Conservation (phyloP, 2,888 invertebrate species). For the Mermis nigrescens region DNA sequence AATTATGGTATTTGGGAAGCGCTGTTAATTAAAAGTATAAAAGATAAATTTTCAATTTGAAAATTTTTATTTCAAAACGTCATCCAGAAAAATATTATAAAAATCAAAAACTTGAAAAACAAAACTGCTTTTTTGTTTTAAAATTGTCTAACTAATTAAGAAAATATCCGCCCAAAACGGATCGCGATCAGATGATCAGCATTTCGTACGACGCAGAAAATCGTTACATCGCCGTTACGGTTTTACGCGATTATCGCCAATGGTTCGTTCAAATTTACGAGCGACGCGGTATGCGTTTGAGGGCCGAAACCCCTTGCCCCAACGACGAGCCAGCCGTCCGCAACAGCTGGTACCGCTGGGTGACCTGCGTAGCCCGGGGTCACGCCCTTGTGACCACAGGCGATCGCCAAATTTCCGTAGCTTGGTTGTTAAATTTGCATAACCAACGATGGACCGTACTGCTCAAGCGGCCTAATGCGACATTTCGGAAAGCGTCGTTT, state of each 20-base stretch:
- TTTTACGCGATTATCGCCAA: constrained; percentile 5
- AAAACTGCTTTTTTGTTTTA: no score
- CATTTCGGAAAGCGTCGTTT: not conserved
- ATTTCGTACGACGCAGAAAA: constrained; percentile 5
- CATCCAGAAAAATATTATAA: no score
- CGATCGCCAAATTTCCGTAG: not conserved
- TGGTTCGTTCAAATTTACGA: constrained; percentile 7
- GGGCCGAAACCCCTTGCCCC: constrained; percentile 8
- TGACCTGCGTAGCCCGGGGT: not conserved
- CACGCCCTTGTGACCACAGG: constrained; percentile 5
- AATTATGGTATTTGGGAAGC: no score
- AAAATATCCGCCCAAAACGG: not conserved
- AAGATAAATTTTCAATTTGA: no score
- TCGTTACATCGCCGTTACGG: not conserved
- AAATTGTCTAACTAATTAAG: no score
- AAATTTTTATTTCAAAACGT: no score
- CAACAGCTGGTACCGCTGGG: constrained; percentile 13
- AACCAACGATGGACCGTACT: not conserved
- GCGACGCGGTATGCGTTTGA: not conserved
- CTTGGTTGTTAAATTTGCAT: constrained; percentile 7
- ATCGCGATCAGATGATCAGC: not conserved
- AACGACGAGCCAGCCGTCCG: constrained; percentile 3
- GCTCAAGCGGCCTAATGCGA: not conserved
- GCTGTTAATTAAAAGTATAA: no score
- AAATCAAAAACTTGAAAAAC: no score